Conservation (phyloP, 1,140 invertebrate genomes). For the Mya arenaria region DNA sequence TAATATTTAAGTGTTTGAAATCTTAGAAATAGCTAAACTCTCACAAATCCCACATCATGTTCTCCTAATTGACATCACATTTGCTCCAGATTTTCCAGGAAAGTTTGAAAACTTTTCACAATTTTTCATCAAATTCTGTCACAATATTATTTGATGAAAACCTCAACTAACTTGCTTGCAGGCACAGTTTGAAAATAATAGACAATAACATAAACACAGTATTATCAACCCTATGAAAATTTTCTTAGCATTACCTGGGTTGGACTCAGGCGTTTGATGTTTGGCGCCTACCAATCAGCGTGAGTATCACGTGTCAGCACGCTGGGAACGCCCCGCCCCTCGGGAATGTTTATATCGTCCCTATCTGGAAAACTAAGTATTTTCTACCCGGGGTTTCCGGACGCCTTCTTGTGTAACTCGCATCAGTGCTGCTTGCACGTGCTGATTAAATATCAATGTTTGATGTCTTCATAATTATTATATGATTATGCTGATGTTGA, state of each 20-base stretch:
- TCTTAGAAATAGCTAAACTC: conserved; percentile 28
- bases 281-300: not conserved
- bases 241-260: not conserved
- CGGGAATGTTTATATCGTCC: not conserved
- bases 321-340: not conserved
- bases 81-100: conserved; percentile 1
- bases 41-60: conserved; percentile 9
- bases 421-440: too few relatives aligned
- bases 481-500: too few relatives aligned
- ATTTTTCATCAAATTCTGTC: too few relatives aligned
- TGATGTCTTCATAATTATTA: too few relatives aligned
- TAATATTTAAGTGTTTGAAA: conserved; percentile 13
- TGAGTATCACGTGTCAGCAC: not conserved
- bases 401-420: too few relatives aligned
- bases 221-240: conserved; percentile 29
- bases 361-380: too few relatives aligned
- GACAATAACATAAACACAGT: conserved; percentile 42
- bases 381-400: too few relatives aligned
- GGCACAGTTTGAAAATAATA: conserved; percentile 29
- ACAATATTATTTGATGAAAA: not conserved
- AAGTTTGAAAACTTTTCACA: too few relatives aligned
- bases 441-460: too few relatives aligned
- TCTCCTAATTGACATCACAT: conserved; percentile 23
- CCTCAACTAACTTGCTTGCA: conserved; percentile 19
- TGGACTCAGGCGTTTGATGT: not conserved